Evolutionary conservation across 2,888 invertebrate genomes (phyloP).

Genomic region (Heteromurus nitidus): DNA sequence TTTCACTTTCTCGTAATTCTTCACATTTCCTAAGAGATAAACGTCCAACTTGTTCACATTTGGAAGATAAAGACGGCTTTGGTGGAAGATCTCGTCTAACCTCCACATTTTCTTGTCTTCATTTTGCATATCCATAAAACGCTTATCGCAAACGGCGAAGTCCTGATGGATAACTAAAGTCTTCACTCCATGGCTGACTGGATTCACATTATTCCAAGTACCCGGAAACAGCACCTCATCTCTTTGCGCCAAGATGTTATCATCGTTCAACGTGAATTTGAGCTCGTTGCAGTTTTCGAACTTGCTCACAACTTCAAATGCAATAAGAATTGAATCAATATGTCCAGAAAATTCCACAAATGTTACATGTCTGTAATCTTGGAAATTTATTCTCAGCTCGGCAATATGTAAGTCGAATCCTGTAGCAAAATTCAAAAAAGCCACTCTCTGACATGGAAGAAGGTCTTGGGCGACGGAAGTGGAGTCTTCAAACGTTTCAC

Average conservation of each 20-base stretch:
- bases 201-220: not conserved
- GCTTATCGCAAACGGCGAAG: not conserved
- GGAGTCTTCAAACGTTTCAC: not conserved
- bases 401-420: not conserved
- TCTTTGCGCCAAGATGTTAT: too few relatives aligned
- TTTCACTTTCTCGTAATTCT: constrained; percentile 5
- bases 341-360: not conserved
- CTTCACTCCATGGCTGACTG: not conserved
- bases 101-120: not conserved
- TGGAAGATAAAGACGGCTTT: not conserved
- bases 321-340: constrained; percentile 14
- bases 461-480: not conserved
- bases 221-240: too few relatives aligned
- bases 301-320: not conserved
- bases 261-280: not conserved
- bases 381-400: not conserved
- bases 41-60: constrained; percentile 10
- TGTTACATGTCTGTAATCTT: not conserved
- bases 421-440: constrained; percentile 1
- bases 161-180: constrained; percentile 2
- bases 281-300: not conserved
- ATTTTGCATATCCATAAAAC: not conserved
- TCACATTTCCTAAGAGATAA: not conserved
- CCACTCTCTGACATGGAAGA: not conserved
- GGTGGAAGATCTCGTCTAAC: constrained; percentile 5